These are phyloP conservation scores for Ranitomeya variabilis DNA, from an alignment of 2,113 vertebrate genomes.

Conservation along the genomic window DNA sequence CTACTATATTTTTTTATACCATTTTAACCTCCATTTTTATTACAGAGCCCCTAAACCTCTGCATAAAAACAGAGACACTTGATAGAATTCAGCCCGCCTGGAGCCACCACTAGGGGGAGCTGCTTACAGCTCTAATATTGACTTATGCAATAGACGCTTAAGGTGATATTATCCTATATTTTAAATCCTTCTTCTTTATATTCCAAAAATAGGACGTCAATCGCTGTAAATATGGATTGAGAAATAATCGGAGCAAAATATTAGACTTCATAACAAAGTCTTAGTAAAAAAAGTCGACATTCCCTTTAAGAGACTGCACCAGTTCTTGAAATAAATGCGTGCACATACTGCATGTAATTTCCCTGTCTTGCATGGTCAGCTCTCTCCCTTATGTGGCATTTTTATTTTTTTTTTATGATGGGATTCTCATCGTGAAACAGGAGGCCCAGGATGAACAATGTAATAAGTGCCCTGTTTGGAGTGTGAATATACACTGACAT, in stretches of 20 bases:
- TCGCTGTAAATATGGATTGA: not conserved
- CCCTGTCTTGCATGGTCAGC: not conserved
- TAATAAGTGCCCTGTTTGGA: not conserved
- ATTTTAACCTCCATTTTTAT: not conserved
- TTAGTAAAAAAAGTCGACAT: not conserved
- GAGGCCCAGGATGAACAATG: not conserved
- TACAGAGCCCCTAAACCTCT: not conserved
- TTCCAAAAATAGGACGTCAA: not conserved
- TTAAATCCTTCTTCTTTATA: not conserved
- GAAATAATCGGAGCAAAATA: not conserved
- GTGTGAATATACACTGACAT: not conserved
- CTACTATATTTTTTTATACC: not conserved
- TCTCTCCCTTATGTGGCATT: too few species aligned
- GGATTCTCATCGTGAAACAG: not conserved
- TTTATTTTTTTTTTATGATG: not conserved
- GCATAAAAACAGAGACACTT: not conserved
- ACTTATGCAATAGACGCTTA: not conserved
- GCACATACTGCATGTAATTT: not conserved
- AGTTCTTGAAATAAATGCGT: not conserved
- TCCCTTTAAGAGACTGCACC: not conserved
- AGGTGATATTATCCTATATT: not conserved
- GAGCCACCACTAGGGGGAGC: not conserved
- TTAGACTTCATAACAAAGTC: not conserved
- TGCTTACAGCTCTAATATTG: not conserved
- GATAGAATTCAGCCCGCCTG: not conserved